Conservation (phyloP, 2,888 invertebrate genomes). For the Heliconius erato region DNA sequence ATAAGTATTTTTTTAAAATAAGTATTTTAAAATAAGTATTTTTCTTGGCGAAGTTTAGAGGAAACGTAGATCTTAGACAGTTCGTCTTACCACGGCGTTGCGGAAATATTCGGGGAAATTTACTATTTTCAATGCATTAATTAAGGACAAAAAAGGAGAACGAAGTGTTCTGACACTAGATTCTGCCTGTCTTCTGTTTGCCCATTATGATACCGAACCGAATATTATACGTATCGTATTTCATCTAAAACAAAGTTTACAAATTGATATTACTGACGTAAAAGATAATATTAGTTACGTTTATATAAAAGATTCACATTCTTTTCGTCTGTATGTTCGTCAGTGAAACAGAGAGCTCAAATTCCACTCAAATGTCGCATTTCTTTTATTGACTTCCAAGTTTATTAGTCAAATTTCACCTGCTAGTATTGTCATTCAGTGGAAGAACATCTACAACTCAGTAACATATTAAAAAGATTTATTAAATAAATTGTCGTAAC, state of each 20-base stretch:
- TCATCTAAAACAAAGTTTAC: neutral
- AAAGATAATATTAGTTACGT: neutral
- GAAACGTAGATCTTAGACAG: too few relatives aligned
- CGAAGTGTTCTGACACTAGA: too few relatives aligned
- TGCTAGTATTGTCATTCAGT: slow-evolving; percentile 54
- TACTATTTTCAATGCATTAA: too few relatives aligned
- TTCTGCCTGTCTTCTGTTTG: too few relatives aligned
- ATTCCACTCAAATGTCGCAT: slow-evolving; percentile 70
- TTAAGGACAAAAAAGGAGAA: too few relatives aligned
- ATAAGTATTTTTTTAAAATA: too few relatives aligned
- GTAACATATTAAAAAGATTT: neutral
- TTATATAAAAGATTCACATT: slow-evolving; percentile 28
- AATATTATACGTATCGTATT: too few relatives aligned
- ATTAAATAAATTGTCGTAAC: neutral
- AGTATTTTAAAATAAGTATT: too few relatives aligned
- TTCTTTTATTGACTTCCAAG: slow-evolving; percentile 80
- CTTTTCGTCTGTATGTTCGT: slow-evolving; percentile 57
- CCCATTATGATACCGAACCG: too few relatives aligned
- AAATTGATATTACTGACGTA: neutral
- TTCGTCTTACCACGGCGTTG: too few relatives aligned
- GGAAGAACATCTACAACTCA: neutral
- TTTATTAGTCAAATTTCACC: slow-evolving; percentile 79
- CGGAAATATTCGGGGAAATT: too few relatives aligned
- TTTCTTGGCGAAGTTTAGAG: too few relatives aligned
- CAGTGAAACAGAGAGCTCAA: slow-evolving; percentile 66